A percentile compares a stretch with the other conserved stretches of the same genome.
phyloP scores from a whole-genome alignment of 2,113 vertebrate species.

The Dromaius novaehollandiae region DNA sequence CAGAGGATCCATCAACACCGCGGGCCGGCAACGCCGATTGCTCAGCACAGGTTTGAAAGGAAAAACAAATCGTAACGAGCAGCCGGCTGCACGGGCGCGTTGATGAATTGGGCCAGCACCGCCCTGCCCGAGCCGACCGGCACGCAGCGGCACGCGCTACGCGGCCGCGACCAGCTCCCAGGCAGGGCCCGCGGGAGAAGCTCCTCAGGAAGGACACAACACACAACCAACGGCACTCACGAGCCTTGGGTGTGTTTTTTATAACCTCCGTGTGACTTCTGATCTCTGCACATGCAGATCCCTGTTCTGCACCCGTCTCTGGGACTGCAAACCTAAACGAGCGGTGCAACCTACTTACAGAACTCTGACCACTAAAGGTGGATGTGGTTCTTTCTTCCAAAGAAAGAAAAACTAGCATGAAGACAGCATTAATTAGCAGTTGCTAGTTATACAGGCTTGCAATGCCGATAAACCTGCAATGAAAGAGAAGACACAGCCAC shows the following conservation, averaged over 20 bases:
- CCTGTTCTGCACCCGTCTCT: accelerated
- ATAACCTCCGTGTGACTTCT: accelerated
- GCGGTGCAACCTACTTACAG: not conserved
- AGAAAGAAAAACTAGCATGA: not conserved
- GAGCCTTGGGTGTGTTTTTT: not conserved
- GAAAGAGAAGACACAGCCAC: not conserved
- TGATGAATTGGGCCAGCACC: accelerated
- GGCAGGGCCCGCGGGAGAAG: not conserved
- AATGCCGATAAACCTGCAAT: not conserved
- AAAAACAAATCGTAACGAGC: accelerated
- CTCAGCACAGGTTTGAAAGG: accelerated
- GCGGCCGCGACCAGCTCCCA: accelerated
- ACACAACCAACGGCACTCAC: accelerated
- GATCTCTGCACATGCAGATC: accelerated
- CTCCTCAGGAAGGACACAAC: not conserved
- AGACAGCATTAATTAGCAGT: not conserved
- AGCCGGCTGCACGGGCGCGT: accelerated
- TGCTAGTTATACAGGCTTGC: not conserved
- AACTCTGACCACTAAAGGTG: not conserved
- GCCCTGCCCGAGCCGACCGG: not conserved
- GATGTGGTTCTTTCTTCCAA: not conserved
- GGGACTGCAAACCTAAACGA: no score
- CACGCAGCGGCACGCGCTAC: accelerated
- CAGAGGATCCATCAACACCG: accelerated
- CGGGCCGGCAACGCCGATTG: accelerated